Evolutionary conservation across 2,113 vertebrate species (phyloP).

Genomic region (Phylloscopus trochiloides): DNA sequence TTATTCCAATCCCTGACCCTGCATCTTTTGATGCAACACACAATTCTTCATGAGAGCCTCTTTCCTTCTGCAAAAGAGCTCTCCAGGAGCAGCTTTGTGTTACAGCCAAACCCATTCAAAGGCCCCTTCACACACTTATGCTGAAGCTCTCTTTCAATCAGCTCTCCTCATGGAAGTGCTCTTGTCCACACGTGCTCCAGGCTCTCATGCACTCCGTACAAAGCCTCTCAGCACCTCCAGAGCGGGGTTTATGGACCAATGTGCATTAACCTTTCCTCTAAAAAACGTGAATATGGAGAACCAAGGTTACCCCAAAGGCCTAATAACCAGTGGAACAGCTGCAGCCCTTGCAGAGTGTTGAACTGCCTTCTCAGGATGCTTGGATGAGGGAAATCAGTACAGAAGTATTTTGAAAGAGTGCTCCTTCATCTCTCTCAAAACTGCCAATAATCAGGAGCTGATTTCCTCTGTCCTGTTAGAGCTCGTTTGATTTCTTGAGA

Average conservation of each 20-base stretch:
- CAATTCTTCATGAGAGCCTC: not conserved
- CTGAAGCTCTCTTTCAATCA: not conserved
- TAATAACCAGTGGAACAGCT: not conserved
- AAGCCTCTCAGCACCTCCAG: not conserved
- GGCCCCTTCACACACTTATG: not conserved
- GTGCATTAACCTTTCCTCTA: not conserved
- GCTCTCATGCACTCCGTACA: rapidly evolving
- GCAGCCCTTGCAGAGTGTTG: not conserved
- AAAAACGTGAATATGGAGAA: not conserved
- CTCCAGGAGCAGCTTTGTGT: not conserved
- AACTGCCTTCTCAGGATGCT: not conserved
- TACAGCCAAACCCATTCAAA: not conserved
- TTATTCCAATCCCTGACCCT: not conserved
- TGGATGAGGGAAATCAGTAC: not conserved
- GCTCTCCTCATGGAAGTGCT: not conserved
- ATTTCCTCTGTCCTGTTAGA: not conserved
- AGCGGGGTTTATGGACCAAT: not conserved
- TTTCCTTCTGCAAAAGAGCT: not conserved
- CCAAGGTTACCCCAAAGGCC: not conserved
- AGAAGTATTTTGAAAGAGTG: not conserved
- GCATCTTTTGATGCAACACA: not conserved
- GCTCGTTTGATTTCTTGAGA: not conserved
- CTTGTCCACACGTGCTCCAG: not conserved
- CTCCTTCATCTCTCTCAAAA: not conserved
- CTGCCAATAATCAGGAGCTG: not conserved